Base-by-base conservation (phyloP, 2,113 vertebrate genomes). In the Dasyprocta punctata region DNA sequence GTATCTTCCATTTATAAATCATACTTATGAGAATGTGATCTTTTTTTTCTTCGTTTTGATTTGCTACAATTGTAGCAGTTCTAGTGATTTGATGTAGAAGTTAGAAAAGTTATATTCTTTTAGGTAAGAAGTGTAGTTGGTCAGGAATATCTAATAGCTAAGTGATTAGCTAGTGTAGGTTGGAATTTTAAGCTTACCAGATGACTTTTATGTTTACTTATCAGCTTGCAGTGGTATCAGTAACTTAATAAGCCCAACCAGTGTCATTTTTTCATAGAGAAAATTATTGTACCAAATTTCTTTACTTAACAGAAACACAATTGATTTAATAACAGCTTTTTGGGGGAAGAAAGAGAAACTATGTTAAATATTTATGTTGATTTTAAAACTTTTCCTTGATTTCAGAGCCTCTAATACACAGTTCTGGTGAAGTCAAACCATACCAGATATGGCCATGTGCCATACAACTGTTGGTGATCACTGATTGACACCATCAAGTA, bases 161-260 rank as follows among this genome's bases (percentile, higher is more conserved):
- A 52, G 9, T 71, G 96, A 26, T 91, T 95, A 44, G 13, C 6
- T 44, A 92, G 30, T 92, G 67, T 93, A 81, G 5, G 89, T 44
- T 86, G 63, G 86, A 73, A 84, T 94, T 94, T 91, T 91, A 92
- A 83, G 63, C 65, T 96, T 92, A 91, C 38, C 19, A 89, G 83
- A 78, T 94, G n/a, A 84, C 8, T 28, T 86, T 90, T 80, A 36
- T 89, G 22, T 56, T 93, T 92, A n/a, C 4, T 47, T 83, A 63
- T 0, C 13, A 86, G 61, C 63, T 83, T 89, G 30, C 73, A 86
- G 33, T 71, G 1, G 82, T 36, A 69, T 86, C n/a, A 80, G 16
- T 85, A 89, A 84, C 93, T 83, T 86, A 90, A 56, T 63, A 88
- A 91, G 65, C 77, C n/a, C 6, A 89, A 14, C 44, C 7, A 77